Base-by-base conservation (phyloP, 2,888 invertebrate genomes). In the Crioceris asparagi region DNA sequence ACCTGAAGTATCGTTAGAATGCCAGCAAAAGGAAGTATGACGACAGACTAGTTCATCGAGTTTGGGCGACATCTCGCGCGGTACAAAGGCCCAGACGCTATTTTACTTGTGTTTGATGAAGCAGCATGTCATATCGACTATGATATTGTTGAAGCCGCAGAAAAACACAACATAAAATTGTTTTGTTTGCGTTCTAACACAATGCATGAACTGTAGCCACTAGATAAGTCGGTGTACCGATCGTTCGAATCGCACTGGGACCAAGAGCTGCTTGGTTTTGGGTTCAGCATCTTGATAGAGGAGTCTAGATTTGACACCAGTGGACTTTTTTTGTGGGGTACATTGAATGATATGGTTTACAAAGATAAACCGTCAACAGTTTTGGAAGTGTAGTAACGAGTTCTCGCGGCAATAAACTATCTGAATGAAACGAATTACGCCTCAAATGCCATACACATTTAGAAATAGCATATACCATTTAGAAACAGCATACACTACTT, bases 141-240 rank as follows among this genome's bases (percentile, higher is more conserved):
- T 19, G 44, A 38, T 14, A 55, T 59, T 40, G 53, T 52, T 8
- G 54, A 54, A 10, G 48, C 38, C 11, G 55, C 57, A 25, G 54
- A 55, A 12, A 35, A 45, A 35, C 38, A 41, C 29, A 48, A 47
- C 16, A 53, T 59, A 18, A 43, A 35, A 19, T 44, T 61, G 26
- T 56, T 46, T 31, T 59, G 60, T 41, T 44, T 62, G 25, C 58
- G 57, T 7, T 54, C 52, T 18, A 62, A 62, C 38, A 59, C 56
- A 1, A 60, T 58, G 0, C 58, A 61, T 41, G 56, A 59, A 37
- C 43, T 60, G 2, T 59, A 60, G 38, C 56, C 57, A 3, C 45
- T 60, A 43, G 57, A 58, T 42, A 58, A 59, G 45, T 36, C 53
- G 4, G 54, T 57, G 6, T 59, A 55, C 43, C 36, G 50, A 27